Evolutionary conservation across 2,888 invertebrate genomes (phyloP).

Genomic region (Cordylochernes scorpioides): DNA sequence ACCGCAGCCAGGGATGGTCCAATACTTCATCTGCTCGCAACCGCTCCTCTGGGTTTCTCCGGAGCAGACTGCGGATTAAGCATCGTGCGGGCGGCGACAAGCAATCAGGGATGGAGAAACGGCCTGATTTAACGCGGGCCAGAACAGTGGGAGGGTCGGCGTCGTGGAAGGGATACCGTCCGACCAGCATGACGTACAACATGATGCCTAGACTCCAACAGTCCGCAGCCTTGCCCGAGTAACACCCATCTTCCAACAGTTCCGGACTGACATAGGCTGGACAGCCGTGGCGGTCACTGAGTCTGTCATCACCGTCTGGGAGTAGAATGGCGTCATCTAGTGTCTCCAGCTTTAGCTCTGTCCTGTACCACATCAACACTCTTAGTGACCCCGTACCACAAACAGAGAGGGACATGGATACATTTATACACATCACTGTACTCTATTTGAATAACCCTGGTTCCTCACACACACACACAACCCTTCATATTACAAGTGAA

Average conservation of each 20-base stretch:
- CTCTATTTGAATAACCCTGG: no score
- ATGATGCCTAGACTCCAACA: constrained; percentile 77
- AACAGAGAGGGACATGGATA: no score
- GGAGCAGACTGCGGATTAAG: constrained; percentile 48
- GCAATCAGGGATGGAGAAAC: constrained; percentile 55
- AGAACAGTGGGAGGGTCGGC: constrained; percentile 59
- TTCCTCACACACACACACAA: no score
- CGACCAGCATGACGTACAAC: constrained; percentile 74
- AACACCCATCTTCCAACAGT: constrained; percentile 43
- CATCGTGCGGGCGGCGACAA: constrained; percentile 54
- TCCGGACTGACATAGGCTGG: constrained; percentile 86
- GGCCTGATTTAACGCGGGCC: constrained; percentile 60
- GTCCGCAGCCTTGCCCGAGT: constrained; percentile 64
- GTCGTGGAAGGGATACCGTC: constrained; percentile 82
- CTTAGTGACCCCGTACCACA: no score
- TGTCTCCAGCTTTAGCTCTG: constrained; percentile 54
- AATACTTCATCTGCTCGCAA: constrained; percentile 49
- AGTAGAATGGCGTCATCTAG: constrained; percentile 67
- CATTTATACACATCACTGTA: no score
- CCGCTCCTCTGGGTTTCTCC: constrained; percentile 51
- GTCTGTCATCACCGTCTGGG: constrained; percentile 48
- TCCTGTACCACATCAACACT: constrained; percentile 42
- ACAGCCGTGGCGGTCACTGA: constrained; percentile 70
- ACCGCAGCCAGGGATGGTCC: constrained; percentile 63
- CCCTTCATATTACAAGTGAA: no score